Percentiles rank a stretch among this genome's conserved stretches.
Evolutionary conservation across 2,113 vertebrate genomes (phyloP).

Genomic region (Mus spicilegus): DNA sequence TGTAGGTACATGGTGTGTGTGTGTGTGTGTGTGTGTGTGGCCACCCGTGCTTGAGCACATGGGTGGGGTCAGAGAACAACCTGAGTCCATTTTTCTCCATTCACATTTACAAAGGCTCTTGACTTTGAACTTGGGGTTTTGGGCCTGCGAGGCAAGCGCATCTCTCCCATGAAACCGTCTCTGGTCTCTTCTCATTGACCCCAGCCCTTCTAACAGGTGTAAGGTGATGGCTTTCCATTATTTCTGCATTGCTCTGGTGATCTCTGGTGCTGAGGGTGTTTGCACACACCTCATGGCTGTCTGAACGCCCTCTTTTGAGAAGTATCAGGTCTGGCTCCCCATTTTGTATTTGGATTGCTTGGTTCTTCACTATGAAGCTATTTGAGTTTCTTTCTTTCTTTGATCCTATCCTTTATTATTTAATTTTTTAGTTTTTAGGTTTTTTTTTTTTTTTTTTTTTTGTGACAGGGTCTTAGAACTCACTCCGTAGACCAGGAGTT

Average conservation of each 20-base stretch:
- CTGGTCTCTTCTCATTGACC: background rate
- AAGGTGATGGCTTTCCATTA: background rate
- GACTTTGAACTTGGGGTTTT: background rate
- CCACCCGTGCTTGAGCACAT: too few species aligned
- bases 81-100: background rate
- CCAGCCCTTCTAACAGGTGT: background rate
- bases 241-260: background rate
- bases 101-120: background rate
- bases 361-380: background rate
- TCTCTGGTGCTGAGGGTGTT: fast-evolving
- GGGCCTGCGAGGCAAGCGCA: too few species aligned
- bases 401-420: background rate
- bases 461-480: background rate
- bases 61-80: background rate
- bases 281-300: background rate
- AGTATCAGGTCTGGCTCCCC: background rate
- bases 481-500: background rate
- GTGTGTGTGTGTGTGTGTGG: background rate
- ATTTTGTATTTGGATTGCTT: background rate
- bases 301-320: background rate
- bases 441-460: background rate
- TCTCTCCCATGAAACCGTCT: background rate
- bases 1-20: too few species aligned
- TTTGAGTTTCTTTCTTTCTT: background rate
- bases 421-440: too few species aligned